Evolutionary conservation across 2,888 invertebrate species (phyloP).

Genomic region (Sarcophaga carnaria): DNA sequence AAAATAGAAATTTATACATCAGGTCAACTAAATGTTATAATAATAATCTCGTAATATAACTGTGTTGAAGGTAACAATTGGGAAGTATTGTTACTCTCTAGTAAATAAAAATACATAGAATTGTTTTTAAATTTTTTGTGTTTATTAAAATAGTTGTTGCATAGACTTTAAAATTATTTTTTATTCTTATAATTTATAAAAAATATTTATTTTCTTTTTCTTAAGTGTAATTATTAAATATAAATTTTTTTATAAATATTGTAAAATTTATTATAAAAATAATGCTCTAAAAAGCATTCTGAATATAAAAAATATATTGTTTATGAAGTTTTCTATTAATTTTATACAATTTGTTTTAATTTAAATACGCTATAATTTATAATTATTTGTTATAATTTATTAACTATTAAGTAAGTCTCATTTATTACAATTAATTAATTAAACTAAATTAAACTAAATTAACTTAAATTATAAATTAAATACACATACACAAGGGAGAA

Average conservation of each 20-base stretch:
- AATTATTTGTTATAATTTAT: neutral
- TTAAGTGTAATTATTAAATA: no score
- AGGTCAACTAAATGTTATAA: no score
- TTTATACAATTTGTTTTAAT: conserved; percentile 28
- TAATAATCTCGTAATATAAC: no score
- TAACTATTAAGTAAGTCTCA: conserved; percentile 51
- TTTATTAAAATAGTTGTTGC: conserved; percentile 22
- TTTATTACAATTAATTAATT: neutral
- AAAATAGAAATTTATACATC: no score
- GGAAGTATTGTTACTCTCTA: no score
- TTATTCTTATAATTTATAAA: neutral
- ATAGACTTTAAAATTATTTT: neutral
- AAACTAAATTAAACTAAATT: neutral
- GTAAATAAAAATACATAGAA: neutral
- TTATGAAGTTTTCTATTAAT: neutral
- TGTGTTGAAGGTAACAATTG: no score
- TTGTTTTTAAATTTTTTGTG: neutral
- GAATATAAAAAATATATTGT: conserved; percentile 22
- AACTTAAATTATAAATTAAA: neutral
- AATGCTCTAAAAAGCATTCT: conserved; percentile 33
- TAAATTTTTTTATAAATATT: neutral
- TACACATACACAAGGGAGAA: neutral
- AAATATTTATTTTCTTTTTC: neutral
- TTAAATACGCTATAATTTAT: neutral
- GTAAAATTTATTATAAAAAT: conserved; percentile 9